A percentile compares a stretch with the other conserved stretches of the same genome.
Conservation (phyloP, 2,888 invertebrate species). For the Dryococelus australis region DNA sequence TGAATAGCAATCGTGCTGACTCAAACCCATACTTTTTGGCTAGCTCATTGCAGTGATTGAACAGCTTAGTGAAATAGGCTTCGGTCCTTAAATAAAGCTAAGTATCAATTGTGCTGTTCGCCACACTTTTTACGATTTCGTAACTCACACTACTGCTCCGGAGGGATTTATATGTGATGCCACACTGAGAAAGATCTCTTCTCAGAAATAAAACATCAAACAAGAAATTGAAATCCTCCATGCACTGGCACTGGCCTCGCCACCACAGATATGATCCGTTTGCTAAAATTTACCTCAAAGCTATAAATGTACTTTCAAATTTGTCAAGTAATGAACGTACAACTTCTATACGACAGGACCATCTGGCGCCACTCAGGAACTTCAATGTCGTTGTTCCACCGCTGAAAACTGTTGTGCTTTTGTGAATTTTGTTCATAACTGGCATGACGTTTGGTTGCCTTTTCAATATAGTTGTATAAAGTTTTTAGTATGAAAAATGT, state of each 20-base stretch:
- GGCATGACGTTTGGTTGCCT: constrained; percentile 7
- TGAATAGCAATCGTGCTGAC: background rate
- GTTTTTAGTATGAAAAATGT: background rate
- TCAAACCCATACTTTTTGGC: constrained; percentile 2
- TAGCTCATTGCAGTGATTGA: constrained; percentile 1
- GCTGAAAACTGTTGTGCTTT: background rate
- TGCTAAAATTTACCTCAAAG: background rate
- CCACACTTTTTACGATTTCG: background rate
- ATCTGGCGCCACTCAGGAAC: background rate
- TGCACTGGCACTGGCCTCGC: constrained; percentile 21
- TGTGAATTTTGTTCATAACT: background rate
- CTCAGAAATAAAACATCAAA: constrained; percentile 18
- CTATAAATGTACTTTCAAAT: background rate
- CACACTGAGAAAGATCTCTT: constrained; percentile 18
- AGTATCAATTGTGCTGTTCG: background rate
- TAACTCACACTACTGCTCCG: background rate
- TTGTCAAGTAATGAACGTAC: constrained; percentile 16
- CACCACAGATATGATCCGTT: background rate
- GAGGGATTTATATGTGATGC: background rate
- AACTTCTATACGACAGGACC: background rate
- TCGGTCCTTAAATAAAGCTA: background rate
- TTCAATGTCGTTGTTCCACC: constrained; percentile 12
- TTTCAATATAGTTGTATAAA: constrained; percentile 21
- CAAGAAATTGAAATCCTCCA: constrained; percentile 11
- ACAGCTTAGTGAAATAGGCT: background rate